Base-by-base conservation (phyloP, 2,888 invertebrate species). In the Melinaea marsaeus region DNA sequence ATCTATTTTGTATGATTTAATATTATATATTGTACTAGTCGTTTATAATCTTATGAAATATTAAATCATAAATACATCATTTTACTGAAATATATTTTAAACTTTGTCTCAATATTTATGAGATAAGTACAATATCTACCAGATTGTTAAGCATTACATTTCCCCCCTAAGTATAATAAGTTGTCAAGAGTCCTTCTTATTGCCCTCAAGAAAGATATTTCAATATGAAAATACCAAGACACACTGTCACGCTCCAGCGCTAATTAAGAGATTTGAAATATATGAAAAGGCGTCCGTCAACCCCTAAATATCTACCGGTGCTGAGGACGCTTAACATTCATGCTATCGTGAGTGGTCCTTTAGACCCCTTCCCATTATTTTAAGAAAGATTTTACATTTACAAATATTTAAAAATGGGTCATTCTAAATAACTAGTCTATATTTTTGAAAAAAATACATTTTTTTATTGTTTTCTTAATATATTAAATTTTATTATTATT, bases 301-400 rank as follows among this genome's bases (percentile, higher is more conserved):
- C 79, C 79, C 73, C 78, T 80, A 80, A 80, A 82, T 79, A 78
- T 79, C 78, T 79, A 75, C 75, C 72, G 72, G 72, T 69, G 65
- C 70, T 68, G 71, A 83, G 83, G 56, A 73, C 75, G 69, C 84
- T 83, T 65, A 59, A 72, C 72, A 82, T 80, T 81, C 81, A 81
- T 70, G 74, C 70, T 72, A 66, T 69, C 71, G 59, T 58, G 60
- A 83, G 83, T 72, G 76, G 74, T 69, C 72, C 78, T 74, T 70
- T 63, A 45, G 65, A 65, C 71, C 75, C 79, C 78, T 77, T 70
- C 74, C 81, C 81, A 83, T 84, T 84, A 84, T 84, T 80, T 75
- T 71, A 76, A 71, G 74, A 83, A 83, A 72, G 76, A 76, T 78
- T 81, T 80, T 76, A 79, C 79, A 79, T 79, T 79, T 80, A 78